Evolutionary conservation across 2,888 invertebrate genomes (phyloP).

Genomic region (Archips xylosteana): DNA sequence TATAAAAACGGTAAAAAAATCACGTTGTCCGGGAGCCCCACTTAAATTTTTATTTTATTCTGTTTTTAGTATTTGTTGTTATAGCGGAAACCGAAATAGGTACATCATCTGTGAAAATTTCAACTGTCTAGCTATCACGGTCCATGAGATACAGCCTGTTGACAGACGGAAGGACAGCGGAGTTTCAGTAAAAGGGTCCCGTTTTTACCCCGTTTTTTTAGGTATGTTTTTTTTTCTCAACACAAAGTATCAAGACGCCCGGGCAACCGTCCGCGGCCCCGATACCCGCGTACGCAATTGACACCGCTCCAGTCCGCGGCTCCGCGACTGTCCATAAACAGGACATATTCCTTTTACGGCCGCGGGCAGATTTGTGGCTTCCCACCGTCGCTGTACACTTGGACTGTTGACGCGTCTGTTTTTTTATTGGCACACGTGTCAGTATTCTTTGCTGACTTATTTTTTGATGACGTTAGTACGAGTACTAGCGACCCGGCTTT

Average conservation of each 20-base stretch:
- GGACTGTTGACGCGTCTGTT: background rate
- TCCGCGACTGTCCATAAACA: constrained; percentile 45
- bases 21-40: no score
- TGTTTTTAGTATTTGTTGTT: no score
- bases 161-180: no score
- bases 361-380: constrained; percentile 2
- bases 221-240: background rate
- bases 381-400: background rate
- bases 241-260: constrained; percentile 23
- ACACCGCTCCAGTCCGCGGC: constrained; percentile 48
- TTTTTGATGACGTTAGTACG: background rate
- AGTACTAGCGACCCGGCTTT: no score
- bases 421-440: constrained; percentile 1
- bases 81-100: no score
- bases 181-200: no score
- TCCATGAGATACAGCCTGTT: no score
- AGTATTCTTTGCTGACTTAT: background rate
- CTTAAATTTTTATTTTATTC: no score
- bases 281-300: constrained; percentile 54
- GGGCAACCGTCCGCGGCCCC: constrained; percentile 15
- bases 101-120: no score
- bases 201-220: no score
- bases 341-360: constrained; percentile 28
- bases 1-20: no score
- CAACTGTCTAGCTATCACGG: no score